Percentiles rank a stretch among this genome's conserved stretches.
Conservation (phyloP, 2,888 invertebrate genomes). For the Drosophila stalkeri region DNA sequence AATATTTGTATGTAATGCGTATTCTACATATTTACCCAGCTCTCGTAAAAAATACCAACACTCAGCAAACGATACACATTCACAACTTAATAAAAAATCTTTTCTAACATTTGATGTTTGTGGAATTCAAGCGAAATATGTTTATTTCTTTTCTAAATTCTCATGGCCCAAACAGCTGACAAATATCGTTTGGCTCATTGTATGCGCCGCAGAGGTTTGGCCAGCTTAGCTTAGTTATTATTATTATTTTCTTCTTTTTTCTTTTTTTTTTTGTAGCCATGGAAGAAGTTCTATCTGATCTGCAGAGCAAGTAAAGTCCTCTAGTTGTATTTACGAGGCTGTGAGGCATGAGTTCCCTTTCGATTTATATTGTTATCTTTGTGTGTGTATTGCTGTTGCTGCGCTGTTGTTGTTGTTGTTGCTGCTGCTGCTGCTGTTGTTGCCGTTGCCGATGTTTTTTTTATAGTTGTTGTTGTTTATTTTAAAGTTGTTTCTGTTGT, state of each 20-base stretch:
- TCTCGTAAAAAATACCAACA: conserved; percentile 19
- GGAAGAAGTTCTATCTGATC: neutral
- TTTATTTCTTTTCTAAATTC: neutral
- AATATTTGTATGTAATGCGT: conserved; percentile 23
- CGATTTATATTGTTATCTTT: conserved; percentile 11
- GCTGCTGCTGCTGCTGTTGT: conserved; percentile 5
- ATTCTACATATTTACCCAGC: conserved; percentile 22
- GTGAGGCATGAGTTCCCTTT: conserved; percentile 13
- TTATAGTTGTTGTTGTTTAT: conserved; percentile 3
- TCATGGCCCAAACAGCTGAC: conserved; percentile 19
- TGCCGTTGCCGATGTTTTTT: conserved; percentile 12
- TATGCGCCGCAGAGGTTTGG: conserved; percentile 31
- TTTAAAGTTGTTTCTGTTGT: conserved; percentile 14
- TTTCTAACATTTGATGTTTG: conserved; percentile 15
- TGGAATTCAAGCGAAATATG: conserved; percentile 5
- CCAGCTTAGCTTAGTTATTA: conserved; percentile 7
- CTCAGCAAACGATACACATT: conserved; percentile 19
- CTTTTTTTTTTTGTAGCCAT: neutral
- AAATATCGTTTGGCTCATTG: conserved; percentile 30
- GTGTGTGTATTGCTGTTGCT: conserved; percentile 15
- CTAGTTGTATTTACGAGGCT: conserved; percentile 13
- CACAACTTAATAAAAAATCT: conserved; percentile 15
- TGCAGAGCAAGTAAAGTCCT: conserved; percentile 2
- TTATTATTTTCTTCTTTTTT: no score
- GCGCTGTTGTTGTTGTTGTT: conserved; percentile 15